A percentile compares a stretch with the other conserved stretches of the same genome.
These are phyloP conservation scores for Connochaetes taurinus DNA, from an alignment of 2,113 vertebrate genomes.

Conservation along the genomic window DNA sequence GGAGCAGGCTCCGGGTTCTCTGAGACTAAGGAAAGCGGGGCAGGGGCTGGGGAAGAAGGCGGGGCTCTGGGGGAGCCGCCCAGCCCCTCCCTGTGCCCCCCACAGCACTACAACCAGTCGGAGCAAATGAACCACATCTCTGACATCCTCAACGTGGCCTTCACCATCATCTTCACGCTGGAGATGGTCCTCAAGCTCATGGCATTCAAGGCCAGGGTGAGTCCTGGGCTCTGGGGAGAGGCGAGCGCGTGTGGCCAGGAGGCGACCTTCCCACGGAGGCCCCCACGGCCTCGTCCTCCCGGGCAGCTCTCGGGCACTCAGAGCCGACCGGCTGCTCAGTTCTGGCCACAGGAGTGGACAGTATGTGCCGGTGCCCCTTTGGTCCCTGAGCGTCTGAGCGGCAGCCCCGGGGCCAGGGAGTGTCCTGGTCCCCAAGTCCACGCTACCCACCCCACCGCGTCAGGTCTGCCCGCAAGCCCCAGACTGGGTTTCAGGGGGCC, in stretches of 20 bases:
- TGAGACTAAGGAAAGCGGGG: background rate
- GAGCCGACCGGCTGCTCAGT: background rate
- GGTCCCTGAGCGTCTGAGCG: background rate
- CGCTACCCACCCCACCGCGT: no score
- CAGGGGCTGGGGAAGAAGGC: background rate
- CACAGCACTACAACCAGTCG: constrained; percentile 95
- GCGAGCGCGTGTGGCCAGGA: fast-evolving
- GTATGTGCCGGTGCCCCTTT: background rate
- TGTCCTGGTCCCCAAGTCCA: background rate
- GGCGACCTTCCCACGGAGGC: fast-evolving
- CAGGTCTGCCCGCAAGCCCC: background rate
- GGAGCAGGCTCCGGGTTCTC: background rate
- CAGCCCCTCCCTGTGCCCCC: background rate
- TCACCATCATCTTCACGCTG: constrained; percentile 94
- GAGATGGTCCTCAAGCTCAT: constrained; percentile 97
- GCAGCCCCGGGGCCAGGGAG: fast-evolving
- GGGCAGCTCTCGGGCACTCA: no score
- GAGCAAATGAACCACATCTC: constrained; percentile 92
- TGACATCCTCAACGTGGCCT: constrained; percentile 93
- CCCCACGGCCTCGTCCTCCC: fast-evolving
- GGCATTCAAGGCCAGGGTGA: constrained; percentile 96
- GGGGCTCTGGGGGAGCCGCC: background rate
- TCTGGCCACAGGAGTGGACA: fast-evolving
- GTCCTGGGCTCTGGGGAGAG: background rate
- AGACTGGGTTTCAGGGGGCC: background rate